Conservation (phyloP, 2,113 vertebrate genomes). For the Myotis brandtii region DNA sequence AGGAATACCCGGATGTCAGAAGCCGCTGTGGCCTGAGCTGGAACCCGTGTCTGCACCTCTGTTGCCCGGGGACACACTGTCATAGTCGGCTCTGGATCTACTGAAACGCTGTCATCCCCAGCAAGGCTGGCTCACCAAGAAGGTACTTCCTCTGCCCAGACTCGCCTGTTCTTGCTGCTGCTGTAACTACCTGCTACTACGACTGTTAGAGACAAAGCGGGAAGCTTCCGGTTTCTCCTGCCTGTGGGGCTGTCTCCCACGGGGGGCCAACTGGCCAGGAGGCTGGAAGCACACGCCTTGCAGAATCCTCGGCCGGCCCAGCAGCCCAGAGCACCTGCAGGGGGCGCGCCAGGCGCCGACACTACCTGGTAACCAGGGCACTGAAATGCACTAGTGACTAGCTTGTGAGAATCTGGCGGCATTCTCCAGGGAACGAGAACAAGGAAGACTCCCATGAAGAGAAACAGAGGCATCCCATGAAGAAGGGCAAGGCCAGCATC, state of each 20-base stretch:
- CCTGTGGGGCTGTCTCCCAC: neutral
- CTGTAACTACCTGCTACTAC: neutral
- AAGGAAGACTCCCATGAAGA: neutral
- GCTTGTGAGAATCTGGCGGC: neutral
- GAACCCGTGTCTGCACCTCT: neutral
- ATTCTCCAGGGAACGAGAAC: neutral
- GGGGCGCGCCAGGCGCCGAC: neutral
- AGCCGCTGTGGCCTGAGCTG: neutral
- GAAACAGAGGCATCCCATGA: neutral
- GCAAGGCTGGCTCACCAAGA: neutral
- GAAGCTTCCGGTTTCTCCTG: neutral
- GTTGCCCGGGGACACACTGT: neutral
- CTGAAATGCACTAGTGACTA: accelerated
- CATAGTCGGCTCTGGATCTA: neutral
- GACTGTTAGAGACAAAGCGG: neutral
- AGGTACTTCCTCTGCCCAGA: neutral
- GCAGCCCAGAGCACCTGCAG: neutral
- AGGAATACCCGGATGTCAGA: neutral
- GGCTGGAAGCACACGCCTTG: neutral
- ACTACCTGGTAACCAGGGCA: neutral
- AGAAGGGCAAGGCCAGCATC: neutral
- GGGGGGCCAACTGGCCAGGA: neutral
- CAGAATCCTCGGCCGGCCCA: neutral
- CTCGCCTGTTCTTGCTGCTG: neutral
- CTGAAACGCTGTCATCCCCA: neutral